Percentiles rank a stretch among this genome's conserved stretches.
These are phyloP conservation scores for Struthidea cinerea DNA, from an alignment of 2,113 vertebrate genomes.

Conservation along the genomic window DNA sequence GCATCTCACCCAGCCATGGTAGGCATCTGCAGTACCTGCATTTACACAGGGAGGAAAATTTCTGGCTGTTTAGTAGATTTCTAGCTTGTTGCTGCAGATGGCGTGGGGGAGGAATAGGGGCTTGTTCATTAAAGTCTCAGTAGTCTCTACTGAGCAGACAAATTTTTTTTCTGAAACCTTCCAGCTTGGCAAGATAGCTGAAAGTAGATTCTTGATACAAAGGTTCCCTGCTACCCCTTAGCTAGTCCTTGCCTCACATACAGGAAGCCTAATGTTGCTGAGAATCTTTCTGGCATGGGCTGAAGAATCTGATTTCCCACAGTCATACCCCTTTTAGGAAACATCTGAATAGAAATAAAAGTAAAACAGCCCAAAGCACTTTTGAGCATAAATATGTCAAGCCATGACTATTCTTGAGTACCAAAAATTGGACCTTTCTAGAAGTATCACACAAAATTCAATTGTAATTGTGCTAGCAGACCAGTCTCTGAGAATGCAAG, in stretches of 20 bases:
- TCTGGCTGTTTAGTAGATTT: constrained; percentile 8
- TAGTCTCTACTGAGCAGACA: constrained; percentile 26
- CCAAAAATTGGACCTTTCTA: not conserved
- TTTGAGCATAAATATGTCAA: not conserved
- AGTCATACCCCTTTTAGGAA: not conserved
- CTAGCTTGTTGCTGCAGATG: constrained; percentile 26
- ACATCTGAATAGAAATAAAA: not conserved
- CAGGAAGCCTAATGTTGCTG: not conserved
- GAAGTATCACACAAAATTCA: not conserved
- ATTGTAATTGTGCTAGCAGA: not conserved
- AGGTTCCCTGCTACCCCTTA: not conserved
- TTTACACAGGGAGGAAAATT: not conserved
- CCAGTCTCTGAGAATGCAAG: not conserved
- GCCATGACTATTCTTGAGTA: not conserved
- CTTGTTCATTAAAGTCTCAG: constrained; percentile 29
- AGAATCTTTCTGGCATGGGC: not conserved
- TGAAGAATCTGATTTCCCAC: not conserved
- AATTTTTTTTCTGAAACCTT: constrained; percentile 19
- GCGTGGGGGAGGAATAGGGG: constrained; percentile 23
- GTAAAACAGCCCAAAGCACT: not conserved
- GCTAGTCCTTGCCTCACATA: not conserved
- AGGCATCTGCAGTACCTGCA: constrained; percentile 43
- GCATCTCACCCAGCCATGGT: not conserved
- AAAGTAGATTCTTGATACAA: not conserved
- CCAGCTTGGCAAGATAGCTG: not conserved